Conservation (phyloP, 2,888 invertebrate species). For the Lysandra coridon region DNA sequence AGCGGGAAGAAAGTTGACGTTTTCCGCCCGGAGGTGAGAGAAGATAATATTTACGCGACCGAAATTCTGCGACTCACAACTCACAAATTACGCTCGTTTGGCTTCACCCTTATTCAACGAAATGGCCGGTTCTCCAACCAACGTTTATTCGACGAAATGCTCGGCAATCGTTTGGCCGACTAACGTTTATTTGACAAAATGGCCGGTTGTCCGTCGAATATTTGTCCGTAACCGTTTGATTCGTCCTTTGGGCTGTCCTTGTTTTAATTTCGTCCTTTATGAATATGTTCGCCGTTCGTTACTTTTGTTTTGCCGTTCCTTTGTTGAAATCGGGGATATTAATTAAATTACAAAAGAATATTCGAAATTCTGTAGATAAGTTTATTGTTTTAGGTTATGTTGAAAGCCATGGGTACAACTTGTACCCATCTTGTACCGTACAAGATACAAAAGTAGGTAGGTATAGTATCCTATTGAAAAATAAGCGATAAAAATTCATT, state of each 20-base stretch:
- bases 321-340: background rate
- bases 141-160: background rate
- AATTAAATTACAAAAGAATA: background rate
- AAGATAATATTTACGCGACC: too few relatives aligned
- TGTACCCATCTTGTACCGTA: too few relatives aligned
- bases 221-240: background rate
- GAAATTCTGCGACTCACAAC: too few relatives aligned
- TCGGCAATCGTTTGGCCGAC: background rate
- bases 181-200: background rate
- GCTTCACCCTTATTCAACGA: background rate
- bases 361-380: too few relatives aligned
- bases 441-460: background rate
- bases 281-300: background rate
- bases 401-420: background rate
- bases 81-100: too few relatives aligned
- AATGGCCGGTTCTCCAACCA: background rate
- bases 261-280: constrained; percentile 6
- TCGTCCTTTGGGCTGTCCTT: background rate
- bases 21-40: too few relatives aligned
- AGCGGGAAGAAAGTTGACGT: too few relatives aligned
- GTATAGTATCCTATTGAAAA: background rate
- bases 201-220: background rate
- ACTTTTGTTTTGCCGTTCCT: background rate
- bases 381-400: too few relatives aligned
- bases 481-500: background rate